A percentile compares a stretch with the other conserved stretches of the same genome.
These are phyloP conservation scores for Mustelus asterias DNA, from an alignment of 2,113 vertebrate genomes.

Conservation along the genomic window DNA sequence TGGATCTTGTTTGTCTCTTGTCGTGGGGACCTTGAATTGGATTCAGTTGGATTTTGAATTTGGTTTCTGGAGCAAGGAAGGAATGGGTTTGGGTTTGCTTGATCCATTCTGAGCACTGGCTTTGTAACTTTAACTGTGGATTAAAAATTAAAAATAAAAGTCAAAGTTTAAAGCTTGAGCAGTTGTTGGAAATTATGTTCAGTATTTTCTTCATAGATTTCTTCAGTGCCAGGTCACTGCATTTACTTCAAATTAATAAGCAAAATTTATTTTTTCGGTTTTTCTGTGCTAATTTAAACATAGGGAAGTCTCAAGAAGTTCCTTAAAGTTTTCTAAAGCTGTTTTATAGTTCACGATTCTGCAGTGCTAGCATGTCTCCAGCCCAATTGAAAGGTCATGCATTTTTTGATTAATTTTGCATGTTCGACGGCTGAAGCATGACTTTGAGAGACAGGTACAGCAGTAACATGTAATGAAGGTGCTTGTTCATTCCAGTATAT, in stretches of 20 bases:
- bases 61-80: too few species aligned
- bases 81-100: too few species aligned
- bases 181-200: neutral
- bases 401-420: neutral
- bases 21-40: too few species aligned
- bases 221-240: neutral
- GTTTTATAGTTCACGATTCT: neutral
- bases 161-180: neutral
- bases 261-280: too few species aligned
- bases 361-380: neutral
- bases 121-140: too few species aligned
- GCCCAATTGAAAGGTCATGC: neutral
- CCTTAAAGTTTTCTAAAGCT: neutral
- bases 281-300: neutral
- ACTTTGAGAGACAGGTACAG: neutral
- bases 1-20: too few species aligned
- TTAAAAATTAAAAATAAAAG: too few species aligned
- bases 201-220: neutral
- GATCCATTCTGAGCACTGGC: too few species aligned
- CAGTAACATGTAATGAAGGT: neutral
- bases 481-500: neutral
- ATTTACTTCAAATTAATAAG: neutral
- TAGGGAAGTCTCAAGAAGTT: neutral
- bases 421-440: neutral
- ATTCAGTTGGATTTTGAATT: too few species aligned